A percentile compares a stretch with the other conserved stretches of the same genome.
Evolutionary conservation across 1,140 invertebrate genomes (phyloP).

Genomic region (Dreissena rostriformis): DNA sequence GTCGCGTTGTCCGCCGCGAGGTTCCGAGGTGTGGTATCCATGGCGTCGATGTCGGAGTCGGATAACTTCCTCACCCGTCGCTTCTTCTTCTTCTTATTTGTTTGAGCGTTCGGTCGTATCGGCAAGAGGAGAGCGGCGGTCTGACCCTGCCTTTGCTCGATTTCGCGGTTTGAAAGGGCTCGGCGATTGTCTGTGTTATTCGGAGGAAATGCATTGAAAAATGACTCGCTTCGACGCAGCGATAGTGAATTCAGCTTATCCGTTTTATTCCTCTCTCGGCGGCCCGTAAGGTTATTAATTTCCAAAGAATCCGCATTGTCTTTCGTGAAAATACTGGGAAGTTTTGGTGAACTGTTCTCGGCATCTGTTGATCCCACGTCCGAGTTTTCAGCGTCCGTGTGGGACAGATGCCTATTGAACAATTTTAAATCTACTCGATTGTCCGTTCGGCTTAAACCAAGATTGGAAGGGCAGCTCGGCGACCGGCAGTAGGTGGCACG

Average conservation of each 20-base stretch:
- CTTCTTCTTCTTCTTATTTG: constrained; percentile 51
- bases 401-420: neutral
- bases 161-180: constrained; percentile 1
- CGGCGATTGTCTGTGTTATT: neutral
- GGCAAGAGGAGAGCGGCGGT: constrained; percentile 45
- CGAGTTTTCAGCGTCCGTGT: neutral
- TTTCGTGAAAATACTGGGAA: constrained; percentile 48
- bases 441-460: constrained; percentile 29
- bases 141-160: constrained; percentile 32
- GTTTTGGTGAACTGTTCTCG: neutral
- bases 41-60: constrained; percentile 11
- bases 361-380: neutral
- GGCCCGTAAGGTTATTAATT: neutral
- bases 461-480: constrained; percentile 48
- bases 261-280: constrained; percentile 20
- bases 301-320: neutral
- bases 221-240: constrained; percentile 32
- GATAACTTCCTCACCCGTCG: neutral
- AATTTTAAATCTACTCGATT: constrained; percentile 20
- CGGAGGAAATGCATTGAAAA: constrained; percentile 7
- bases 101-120: constrained; percentile 22
- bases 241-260: constrained; percentile 28
- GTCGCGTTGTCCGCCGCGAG: neutral
- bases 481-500: constrained; percentile 31
- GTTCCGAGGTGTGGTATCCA: constrained; percentile 37